A percentile compares a stretch with the other conserved stretches of the same genome.
phyloP scores from a whole-genome alignment of 1,140 invertebrate genomes.

The Ditylenchus dipsaci region DNA sequence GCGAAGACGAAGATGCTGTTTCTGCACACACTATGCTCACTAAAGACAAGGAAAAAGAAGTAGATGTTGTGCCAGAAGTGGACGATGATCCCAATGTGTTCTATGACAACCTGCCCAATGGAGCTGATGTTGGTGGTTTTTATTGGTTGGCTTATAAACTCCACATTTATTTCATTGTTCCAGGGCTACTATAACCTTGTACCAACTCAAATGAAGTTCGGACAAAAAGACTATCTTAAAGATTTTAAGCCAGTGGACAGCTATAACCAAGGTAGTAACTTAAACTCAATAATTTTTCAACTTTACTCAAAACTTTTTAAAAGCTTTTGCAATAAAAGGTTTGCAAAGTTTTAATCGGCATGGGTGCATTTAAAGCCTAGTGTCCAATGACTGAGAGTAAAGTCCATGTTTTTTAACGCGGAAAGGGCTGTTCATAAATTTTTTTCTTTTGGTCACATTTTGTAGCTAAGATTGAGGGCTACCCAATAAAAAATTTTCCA shows the following conservation, averaged over 20 bases:
- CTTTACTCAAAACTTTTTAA: too few species aligned
- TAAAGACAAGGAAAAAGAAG: conserved; percentile 4
- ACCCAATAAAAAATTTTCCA: too few species aligned
- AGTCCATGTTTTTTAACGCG: too few species aligned
- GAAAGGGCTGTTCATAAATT: too few species aligned
- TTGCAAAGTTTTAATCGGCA: too few species aligned
- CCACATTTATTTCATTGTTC: neutral
- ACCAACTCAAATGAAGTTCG: conserved; percentile 18
- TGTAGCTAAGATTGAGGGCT: too few species aligned
- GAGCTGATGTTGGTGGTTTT: neutral
- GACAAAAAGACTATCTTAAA: neutral
- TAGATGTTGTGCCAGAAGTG: neutral
- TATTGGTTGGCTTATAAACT: neutral
- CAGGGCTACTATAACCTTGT: conserved; percentile 8
- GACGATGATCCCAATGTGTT: conserved; percentile 3
- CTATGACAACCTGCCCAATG: conserved; percentile 11
- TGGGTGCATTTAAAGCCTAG: too few species aligned
- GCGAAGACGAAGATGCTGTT: conserved; percentile 1
- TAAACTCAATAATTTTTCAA: too few species aligned
- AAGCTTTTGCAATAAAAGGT: too few species aligned
- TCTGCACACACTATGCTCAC: neutral
- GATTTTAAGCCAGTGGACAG: conserved; percentile 16
- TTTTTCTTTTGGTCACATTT: too few species aligned
- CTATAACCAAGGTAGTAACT: conserved; percentile 23
- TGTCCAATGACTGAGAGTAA: too few species aligned